Evolutionary conservation across 2,797 vertebrate genomes (phyloP).

Genomic region (Paratrypauchen microcephalus): DNA sequence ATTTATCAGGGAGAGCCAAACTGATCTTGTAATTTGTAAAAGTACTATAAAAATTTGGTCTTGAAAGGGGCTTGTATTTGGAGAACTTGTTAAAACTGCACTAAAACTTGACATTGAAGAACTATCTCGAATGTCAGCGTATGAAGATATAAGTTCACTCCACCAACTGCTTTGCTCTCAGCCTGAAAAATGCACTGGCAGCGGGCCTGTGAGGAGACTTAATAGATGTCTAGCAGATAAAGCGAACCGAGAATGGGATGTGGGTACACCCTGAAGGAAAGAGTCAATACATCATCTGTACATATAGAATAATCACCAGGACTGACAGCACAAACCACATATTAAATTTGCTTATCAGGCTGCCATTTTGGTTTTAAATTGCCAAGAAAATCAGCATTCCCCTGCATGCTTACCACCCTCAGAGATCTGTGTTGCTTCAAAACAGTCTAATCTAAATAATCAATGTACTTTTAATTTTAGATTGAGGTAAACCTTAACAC

Average conservation of each 20-base stretch:
- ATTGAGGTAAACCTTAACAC: conserved; percentile 34
- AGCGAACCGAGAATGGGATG: conserved; percentile 11
- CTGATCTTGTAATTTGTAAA: not conserved
- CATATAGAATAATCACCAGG: conserved; percentile 42
- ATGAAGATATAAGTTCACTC: conserved; percentile 16
- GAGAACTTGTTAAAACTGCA: not conserved
- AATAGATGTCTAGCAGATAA: conserved; percentile 32
- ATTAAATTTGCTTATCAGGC: conserved; percentile 38
- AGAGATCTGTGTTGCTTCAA: conserved; percentile 21
- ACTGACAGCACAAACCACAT: conserved; percentile 41
- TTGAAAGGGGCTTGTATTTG: not conserved
- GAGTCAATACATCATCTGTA: conserved; percentile 46
- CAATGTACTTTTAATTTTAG: conserved; percentile 49
- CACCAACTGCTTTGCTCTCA: conserved; percentile 8
- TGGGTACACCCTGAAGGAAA: conserved; percentile 31
- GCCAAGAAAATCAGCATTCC: conserved; percentile 40
- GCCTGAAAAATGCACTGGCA: conserved; percentile 22
- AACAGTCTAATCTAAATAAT: conserved; percentile 53
- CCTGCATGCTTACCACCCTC: conserved; percentile 6
- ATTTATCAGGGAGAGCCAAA: not conserved
- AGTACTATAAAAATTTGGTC: not conserved
- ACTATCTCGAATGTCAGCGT: conserved; percentile 1
- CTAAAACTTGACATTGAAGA: not conserved
- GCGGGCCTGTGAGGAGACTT: conserved; percentile 10
- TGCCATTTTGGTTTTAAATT: conserved; percentile 28